Percentiles rank a stretch among this genome's conserved stretches.
Conservation (phyloP, 2,888 invertebrate species). For the Calameuta idolon region DNA sequence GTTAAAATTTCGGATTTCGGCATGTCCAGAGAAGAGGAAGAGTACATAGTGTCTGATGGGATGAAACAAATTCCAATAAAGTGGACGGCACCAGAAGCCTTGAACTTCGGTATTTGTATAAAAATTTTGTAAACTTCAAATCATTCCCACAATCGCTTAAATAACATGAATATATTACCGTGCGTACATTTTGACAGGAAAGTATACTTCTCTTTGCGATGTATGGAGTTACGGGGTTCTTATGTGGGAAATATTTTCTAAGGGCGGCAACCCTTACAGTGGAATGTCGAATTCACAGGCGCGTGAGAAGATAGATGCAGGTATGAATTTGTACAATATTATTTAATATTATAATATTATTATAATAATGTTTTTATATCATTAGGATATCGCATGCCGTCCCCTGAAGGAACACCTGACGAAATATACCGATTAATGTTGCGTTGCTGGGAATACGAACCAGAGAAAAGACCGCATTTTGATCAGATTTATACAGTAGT, state of each 20-base stretch:
- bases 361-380: constrained; percentile 21
- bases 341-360: background rate
- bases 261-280: constrained; percentile 92
- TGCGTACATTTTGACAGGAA: constrained; percentile 71
- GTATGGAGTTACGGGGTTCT: constrained; percentile 98
- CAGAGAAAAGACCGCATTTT: constrained; percentile 92
- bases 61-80: constrained; percentile 99
- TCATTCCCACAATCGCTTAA: background rate
- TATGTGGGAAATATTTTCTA: constrained; percentile 97
- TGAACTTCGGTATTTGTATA: constrained; percentile 83
- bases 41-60: constrained; percentile 96
- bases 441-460: constrained; percentile 93
- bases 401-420: constrained; percentile 88
- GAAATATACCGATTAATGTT: constrained; percentile 92
- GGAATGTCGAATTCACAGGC: constrained; percentile 95
- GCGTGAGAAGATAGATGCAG: constrained; percentile 92
- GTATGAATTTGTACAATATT: constrained; percentile 67
- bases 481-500: constrained; percentile 86
- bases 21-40: constrained; percentile 97
- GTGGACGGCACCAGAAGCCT: constrained; percentile 97
- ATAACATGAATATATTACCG: background rate
- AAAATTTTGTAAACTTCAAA: background rate
- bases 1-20: constrained; percentile 99
- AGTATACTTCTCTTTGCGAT: constrained; percentile 95
- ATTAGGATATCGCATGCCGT: constrained; percentile 92